phyloP scores from a whole-genome alignment of 2,888 invertebrate species.

The Barypeithes pellucidus region DNA sequence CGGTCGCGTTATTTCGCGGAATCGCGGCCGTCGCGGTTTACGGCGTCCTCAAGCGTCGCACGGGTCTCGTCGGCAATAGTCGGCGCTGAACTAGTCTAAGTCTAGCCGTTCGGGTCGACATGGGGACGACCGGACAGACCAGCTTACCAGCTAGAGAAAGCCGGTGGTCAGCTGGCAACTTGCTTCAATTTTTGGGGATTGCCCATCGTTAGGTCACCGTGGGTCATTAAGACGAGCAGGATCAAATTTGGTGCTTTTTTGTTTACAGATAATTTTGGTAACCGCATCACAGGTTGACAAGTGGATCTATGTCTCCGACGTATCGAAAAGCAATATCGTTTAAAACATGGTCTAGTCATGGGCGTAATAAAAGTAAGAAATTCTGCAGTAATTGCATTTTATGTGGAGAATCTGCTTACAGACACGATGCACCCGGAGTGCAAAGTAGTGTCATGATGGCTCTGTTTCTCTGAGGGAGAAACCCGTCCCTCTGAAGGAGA shows the following conservation, averaged over 20 bases:
- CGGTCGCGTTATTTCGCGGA: constrained; percentile 14
- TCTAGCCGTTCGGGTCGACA: constrained; percentile 7
- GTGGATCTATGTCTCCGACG: too few species aligned
- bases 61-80: constrained; percentile 46
- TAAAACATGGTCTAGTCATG: too few species aligned
- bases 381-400: too few species aligned
- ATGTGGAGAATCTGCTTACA: too few species aligned
- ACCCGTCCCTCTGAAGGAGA: too few species aligned
- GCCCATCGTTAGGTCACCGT: constrained; percentile 26
- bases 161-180: constrained; percentile 26
- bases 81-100: constrained; percentile 38
- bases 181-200: constrained; percentile 30
- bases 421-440: too few species aligned
- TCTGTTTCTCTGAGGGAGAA: too few species aligned
- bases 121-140: constrained; percentile 14
- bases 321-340: too few species aligned
- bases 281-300: too few species aligned
- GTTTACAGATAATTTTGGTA: background rate
- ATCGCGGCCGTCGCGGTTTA: constrained; percentile 34
- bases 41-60: constrained; percentile 44
- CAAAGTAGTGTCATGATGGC: too few species aligned
- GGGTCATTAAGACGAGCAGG: background rate
- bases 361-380: too few species aligned
- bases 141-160: constrained; percentile 36
- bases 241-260: background rate